Evolutionary conservation across 2,113 vertebrate species (phyloP), one percentile per base, ranked within the genome.

Genomic region (Indicator maculatus): DNA sequence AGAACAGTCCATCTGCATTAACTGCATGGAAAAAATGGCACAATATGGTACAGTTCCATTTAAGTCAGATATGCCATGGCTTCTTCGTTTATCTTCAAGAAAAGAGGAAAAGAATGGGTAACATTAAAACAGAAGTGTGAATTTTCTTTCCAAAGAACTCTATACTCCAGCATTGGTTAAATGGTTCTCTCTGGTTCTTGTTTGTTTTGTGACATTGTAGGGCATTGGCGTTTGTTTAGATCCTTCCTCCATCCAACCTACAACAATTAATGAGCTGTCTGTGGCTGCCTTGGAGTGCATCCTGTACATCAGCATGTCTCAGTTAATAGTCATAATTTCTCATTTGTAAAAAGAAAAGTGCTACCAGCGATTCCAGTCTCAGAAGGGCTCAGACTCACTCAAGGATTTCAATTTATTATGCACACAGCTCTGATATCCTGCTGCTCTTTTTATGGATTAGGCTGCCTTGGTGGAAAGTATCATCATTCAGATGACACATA

Each of bases 251-350:
- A 53, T 91, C 70, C 63, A 95, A 65, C 64, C 39, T 95, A 82
- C 92, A 80, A 91, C 95, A 96, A 96, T 97, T 95, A 96, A 94
- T 8, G 19, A 94, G 86, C 79, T 1, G 52, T 88, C 95, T 95
- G 94, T 91, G 94, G 91, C 91, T 96, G 81, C 88, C 85, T 94
- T 83, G 83, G 90, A 97, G 93, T 97, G 82, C 95, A 96, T 97
- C 94, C 93, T 96, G 93, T 95, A 93, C 90, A 94, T 95, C 93
- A 95, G 63, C 3, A 6, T 86, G 72, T 93, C 88, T 96, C 65
- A 70, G 77, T 86, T 94, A 97, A 95, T 87, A 93, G 90, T 97
- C 89, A 94, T 96, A 91, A 97, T 96, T 96, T 88, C 93, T 95
- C 87, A 95, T 95, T 90, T 90, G 76, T 95, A 93, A 95, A 56